Conservation (phyloP, 2,113 vertebrate species). For the Dissostichus mawsoni region DNA sequence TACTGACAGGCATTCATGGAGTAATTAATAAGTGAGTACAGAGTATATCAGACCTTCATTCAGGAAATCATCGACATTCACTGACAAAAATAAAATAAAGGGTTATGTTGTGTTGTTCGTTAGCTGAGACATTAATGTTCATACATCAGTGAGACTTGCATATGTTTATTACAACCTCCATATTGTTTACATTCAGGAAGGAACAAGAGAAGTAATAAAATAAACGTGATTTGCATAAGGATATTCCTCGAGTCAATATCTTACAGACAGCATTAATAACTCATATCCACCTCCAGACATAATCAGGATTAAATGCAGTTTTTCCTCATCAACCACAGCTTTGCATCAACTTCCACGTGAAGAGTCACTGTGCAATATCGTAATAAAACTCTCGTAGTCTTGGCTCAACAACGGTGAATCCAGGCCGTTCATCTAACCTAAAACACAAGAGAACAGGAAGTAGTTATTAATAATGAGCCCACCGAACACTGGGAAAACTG, state of each 20-base stretch:
- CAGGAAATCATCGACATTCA: neutral
- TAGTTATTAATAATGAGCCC: neutral
- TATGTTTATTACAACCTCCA: constrained; percentile 34
- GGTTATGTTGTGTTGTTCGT: neutral
- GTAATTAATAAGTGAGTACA: neutral
- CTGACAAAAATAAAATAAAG: no score
- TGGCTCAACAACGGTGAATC: constrained; percentile 88
- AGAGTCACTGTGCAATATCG: constrained; percentile 89
- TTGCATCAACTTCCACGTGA: constrained; percentile 41
- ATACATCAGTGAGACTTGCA: neutral
- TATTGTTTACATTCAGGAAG: constrained; percentile 34
- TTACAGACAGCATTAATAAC: constrained; percentile 11
- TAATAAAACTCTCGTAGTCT: constrained; percentile 94
- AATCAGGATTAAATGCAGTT: neutral
- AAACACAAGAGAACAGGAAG: constrained; percentile 43
- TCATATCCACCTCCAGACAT: constrained; percentile 6
- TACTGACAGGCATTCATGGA: neutral
- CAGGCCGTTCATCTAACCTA: constrained; percentile 89
- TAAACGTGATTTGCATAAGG: constrained; percentile 37
- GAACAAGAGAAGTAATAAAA: constrained; percentile 31
- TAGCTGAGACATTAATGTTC: neutral
- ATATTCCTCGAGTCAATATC: constrained; percentile 1
- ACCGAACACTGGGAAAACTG: neutral
- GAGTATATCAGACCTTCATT: neutral
- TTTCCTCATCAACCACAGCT: constrained; percentile 9